Evolutionary conservation across 2,797 vertebrate species (phyloP).

Genomic region (Smutsia gigantea): DNA sequence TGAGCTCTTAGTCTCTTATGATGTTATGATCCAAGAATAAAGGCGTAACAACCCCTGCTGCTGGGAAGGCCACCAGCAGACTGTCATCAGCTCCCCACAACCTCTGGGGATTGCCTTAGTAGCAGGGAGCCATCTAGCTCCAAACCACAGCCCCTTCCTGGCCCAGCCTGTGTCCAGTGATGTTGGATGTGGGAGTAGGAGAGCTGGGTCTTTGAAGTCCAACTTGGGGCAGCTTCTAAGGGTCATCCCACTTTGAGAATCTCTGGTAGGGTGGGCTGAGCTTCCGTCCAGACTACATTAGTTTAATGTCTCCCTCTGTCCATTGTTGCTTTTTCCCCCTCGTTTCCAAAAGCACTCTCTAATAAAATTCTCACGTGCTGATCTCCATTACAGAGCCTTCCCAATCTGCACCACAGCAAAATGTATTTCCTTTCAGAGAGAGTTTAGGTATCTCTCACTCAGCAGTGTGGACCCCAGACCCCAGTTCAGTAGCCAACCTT

Average conservation of each 20-base stretch:
- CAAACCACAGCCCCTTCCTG: neutral
- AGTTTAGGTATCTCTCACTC: neutral
- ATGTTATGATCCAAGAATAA: neutral
- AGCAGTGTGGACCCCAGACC: neutral
- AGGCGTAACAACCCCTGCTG: neutral
- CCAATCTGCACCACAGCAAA: neutral
- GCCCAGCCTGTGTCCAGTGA: rapidly evolving
- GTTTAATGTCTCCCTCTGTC: neutral
- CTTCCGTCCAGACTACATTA: neutral
- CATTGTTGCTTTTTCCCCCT: neutral
- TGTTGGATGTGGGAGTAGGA: neutral
- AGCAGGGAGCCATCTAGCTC: no score
- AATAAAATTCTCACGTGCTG: neutral
- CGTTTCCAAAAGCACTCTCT: neutral
- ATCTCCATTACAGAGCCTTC: neutral
- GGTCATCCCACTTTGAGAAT: neutral
- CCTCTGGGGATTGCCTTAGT: neutral
- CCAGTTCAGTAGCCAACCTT: neutral
- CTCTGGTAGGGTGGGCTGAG: neutral
- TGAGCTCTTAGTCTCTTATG: neutral
- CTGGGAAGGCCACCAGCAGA: neutral
- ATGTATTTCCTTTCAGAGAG: neutral
- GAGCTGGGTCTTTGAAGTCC: neutral
- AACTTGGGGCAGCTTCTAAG: neutral
- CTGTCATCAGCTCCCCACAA: neutral